Evolutionary conservation across 2,797 vertebrate species (phyloP).

Genomic region (Esox lucius): DNA sequence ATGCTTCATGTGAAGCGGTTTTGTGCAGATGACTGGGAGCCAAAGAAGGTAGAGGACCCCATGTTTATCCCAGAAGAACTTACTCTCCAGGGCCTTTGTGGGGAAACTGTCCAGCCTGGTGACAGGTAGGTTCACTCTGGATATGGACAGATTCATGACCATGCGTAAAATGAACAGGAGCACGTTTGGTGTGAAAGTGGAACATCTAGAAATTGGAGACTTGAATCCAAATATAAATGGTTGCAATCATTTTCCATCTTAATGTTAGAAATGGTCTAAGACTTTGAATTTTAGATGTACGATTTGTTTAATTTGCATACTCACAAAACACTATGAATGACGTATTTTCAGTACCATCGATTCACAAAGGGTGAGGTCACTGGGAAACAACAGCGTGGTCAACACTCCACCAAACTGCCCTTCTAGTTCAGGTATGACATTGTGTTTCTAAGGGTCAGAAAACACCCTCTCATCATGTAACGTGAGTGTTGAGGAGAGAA

Average conservation of each 20-base stretch:
- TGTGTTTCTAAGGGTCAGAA: not conserved
- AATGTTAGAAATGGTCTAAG: too few species aligned
- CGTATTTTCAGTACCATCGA: not conserved
- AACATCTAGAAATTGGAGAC: too few species aligned
- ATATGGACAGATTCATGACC: too few species aligned
- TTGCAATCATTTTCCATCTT: too few species aligned
- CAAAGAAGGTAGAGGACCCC: not conserved
- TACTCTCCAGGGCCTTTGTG: not conserved
- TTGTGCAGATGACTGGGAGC: not conserved
- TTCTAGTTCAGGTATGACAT: not conserved
- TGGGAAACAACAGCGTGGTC: not conserved
- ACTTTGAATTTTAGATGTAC: too few species aligned
- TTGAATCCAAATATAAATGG: too few species aligned
- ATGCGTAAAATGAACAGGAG: too few species aligned
- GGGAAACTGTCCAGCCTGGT: not conserved
- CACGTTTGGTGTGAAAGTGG: too few species aligned
- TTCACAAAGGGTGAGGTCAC: not conserved
- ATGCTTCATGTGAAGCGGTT: not conserved
- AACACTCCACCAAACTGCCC: too few species aligned
- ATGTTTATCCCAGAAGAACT: not conserved
- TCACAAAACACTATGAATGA: not conserved
- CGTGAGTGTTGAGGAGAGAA: too few species aligned
- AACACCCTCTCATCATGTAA: not conserved
- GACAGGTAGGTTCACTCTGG: not conserved
- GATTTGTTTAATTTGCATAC: too few species aligned